Evolutionary conservation across 2,113 vertebrate species (phyloP), one percentile per base, ranked within the genome.

Genomic region (Solea senegalensis): DNA sequence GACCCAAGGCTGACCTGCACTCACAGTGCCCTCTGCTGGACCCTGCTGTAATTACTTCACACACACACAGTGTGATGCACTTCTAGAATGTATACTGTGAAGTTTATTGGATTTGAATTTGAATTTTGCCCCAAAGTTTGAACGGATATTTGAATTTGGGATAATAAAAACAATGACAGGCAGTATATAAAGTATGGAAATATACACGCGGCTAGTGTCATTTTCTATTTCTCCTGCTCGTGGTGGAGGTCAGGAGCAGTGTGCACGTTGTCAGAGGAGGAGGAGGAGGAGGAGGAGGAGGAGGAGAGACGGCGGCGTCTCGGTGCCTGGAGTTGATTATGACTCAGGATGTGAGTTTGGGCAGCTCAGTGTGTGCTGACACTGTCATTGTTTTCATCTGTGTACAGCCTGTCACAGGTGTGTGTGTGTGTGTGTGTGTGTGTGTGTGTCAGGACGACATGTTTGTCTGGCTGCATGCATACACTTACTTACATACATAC

Each of bases 331-430:
- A 85, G 74, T 90, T 89, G 83, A 86, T 89, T 90, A 87, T 75
- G 84, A 87, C 67, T 88, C 13, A 56, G 81, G 69, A 70, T 83
- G 85, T 49, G 86, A 87, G 83, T 76, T 21, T 65, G 68, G 84
- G 76, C 78, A 80, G 79, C 34, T 34, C 87, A 83, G 65, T 70
- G 12, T 78, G 83, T 89, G 87, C 88, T 89, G 90, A 86, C 90
- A 89, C 78, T 86, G 87, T 89, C 86, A 88, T 71, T 71, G 84
- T 77, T 88, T 90, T 83, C 82, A 85, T 85, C 76, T 83, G 87
- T 86, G 84, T 86, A 71, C 26, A 52, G 85, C 81, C 86, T 89
- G 87, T 91, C 86, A 91, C 58, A 53, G 72, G 76, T 74, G 79
- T 74, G 62, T 63, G 67, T 55, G 62, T 69, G n/a, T n/a, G n/a